A percentile compares a stretch with the other conserved stretches of the same genome.
phyloP scores from a whole-genome alignment of 2,113 vertebrate species.

The Aegithalos caudatus region DNA sequence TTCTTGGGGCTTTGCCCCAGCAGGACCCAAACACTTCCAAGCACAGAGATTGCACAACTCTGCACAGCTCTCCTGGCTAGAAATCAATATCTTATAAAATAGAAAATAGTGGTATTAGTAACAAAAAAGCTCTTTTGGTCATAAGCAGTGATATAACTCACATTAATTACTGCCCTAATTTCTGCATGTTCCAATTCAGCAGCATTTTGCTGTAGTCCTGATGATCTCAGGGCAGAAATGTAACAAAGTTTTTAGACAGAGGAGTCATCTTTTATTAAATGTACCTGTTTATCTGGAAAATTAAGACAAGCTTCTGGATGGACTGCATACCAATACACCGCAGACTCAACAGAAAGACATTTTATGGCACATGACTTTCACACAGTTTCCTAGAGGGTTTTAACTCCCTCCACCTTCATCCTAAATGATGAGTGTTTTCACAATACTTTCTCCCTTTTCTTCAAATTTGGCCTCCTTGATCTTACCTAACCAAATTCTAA shows the following conservation, averaged over 20 bases:
- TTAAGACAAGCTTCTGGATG: background rate
- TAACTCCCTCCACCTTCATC: background rate
- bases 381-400: background rate
- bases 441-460: background rate
- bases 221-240: background rate
- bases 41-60: background rate
- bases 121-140: constrained; percentile 16
- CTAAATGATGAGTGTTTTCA: background rate
- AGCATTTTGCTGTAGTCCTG: background rate
- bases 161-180: background rate
- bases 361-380: background rate
- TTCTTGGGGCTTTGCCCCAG: background rate
- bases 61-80: background rate
- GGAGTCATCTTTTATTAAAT: background rate
- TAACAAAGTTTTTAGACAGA: background rate
- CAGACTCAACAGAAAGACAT: background rate
- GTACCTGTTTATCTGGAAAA: constrained; percentile 1
- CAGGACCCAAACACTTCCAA: background rate
- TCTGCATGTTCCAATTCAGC: background rate
- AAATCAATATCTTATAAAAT: background rate
- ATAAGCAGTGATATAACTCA: background rate
- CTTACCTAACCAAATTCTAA: background rate
- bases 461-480: background rate
- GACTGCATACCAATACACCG: background rate
- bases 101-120: background rate